phyloP scores from a whole-genome alignment of 1,140 invertebrate species.

The Drosophila pruinosa region DNA sequence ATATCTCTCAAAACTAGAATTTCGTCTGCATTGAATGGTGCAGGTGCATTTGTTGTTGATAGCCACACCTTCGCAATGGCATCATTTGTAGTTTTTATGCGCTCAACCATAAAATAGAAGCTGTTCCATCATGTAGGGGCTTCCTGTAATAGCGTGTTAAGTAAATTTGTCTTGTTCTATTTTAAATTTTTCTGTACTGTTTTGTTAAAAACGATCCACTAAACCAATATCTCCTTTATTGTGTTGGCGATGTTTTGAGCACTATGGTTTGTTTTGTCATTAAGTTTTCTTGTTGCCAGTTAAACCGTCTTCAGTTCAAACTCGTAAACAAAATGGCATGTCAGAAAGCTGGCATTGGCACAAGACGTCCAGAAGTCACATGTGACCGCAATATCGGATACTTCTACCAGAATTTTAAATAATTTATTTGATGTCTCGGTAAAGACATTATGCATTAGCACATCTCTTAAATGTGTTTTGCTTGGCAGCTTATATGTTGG shows the following conservation, averaged over 20 bases:
- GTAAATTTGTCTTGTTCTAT: neutral
- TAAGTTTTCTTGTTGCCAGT: constrained; percentile 24
- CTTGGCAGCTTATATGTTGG: constrained; percentile 28
- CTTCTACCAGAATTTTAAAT: constrained; percentile 1
- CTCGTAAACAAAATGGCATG: constrained; percentile 13
- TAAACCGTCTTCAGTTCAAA: constrained; percentile 9
- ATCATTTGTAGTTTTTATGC: neutral
- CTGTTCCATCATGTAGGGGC: neutral
- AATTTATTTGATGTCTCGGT: constrained; percentile 19
- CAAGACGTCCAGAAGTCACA: constrained; percentile 28
- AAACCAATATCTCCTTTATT: constrained; percentile 13
- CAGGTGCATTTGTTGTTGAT: neutral
- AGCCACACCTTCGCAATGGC: neutral
- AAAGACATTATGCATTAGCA: constrained; percentile 12
- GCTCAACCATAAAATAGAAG: neutral
- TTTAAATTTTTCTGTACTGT: constrained; percentile 6
- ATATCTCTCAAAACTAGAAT: constrained; percentile 9
- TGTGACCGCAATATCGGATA: constrained; percentile 11
- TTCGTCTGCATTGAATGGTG: constrained; percentile 22
- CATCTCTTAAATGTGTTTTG: constrained; percentile 22
- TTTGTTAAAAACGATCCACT: constrained; percentile 26
- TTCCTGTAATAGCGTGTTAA: neutral
- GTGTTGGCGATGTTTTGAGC: constrained; percentile 39
- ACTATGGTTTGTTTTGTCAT: constrained; percentile 17
- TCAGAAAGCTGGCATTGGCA: constrained; percentile 30